A percentile compares a stretch with the other conserved stretches of the same genome.
Evolutionary conservation across 2,888 invertebrate species (phyloP).

Genomic region (Apamea monoglypha): DNA sequence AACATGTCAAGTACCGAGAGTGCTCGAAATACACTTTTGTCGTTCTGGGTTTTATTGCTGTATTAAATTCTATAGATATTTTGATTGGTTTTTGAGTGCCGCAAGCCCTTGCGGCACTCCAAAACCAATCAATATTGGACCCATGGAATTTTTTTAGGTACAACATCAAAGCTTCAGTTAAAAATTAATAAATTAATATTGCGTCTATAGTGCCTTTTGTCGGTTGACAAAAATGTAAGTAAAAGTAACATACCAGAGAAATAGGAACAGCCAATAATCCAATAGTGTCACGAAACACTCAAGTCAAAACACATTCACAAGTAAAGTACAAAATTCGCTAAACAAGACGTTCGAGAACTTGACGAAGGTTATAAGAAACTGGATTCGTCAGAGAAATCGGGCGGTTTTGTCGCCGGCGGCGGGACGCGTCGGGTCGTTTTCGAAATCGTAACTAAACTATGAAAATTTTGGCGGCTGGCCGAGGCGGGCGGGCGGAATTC

Average conservation of each 20-base stretch:
- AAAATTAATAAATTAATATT: not conserved
- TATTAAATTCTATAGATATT: constrained; percentile 46
- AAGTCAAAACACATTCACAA: constrained; percentile 81
- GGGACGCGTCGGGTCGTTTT: constrained; percentile 91
- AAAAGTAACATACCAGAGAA: constrained; percentile 73
- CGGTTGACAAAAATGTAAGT: constrained; percentile 20
- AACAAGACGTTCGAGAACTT: constrained; percentile 81
- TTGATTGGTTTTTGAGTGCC: constrained; percentile 45
- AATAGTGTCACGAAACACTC: constrained; percentile 78
- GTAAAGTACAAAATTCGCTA: constrained; percentile 69
- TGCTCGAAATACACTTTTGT: constrained; percentile 48
- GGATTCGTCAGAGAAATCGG: constrained; percentile 85
- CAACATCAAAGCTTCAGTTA: constrained; percentile 9
- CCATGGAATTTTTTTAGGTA: constrained; percentile 22
- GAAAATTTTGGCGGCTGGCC: constrained; percentile 88
- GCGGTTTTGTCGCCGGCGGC: constrained; percentile 87
- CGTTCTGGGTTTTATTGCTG: constrained; percentile 34
- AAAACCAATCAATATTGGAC: too few relatives aligned
- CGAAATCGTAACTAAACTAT: constrained; percentile 91
- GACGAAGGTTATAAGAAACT: constrained; percentile 83
- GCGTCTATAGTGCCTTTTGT: not conserved
- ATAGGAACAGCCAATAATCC: constrained; percentile 78
- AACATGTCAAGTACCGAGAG: constrained; percentile 39
- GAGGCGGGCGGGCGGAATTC: constrained; percentile 87
- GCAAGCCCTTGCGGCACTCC: too few relatives aligned